Evolutionary conservation across 1,140 invertebrate species (phyloP).

Genomic region (Magallana angulata): DNA sequence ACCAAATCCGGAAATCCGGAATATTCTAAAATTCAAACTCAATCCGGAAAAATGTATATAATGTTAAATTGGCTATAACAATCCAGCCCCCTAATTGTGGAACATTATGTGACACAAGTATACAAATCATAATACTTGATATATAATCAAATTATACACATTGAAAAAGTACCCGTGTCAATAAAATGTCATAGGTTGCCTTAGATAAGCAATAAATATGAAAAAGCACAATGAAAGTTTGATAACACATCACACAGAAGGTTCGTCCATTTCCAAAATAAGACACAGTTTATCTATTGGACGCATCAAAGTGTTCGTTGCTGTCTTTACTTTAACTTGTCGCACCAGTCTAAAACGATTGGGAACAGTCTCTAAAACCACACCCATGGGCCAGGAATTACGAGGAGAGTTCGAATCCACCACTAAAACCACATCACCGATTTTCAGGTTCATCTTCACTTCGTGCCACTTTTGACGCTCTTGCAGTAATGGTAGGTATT

Average conservation of each 20-base stretch:
- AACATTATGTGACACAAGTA: constrained; percentile 29
- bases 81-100: constrained; percentile 29
- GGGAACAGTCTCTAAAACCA: constrained; percentile 41
- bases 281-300: constrained; percentile 51
- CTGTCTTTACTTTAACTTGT: constrained; percentile 57
- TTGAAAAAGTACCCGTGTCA: not conserved
- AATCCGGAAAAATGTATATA: too few relatives aligned
- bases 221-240: not conserved
- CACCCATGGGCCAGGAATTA: constrained; percentile 54
- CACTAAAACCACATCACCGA: constrained; percentile 63
- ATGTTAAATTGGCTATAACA: not conserved
- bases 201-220: not conserved
- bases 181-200: not conserved
- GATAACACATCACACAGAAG: not conserved
- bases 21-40: too few relatives aligned
- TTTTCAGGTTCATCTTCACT: constrained; percentile 46
- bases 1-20: too few relatives aligned
- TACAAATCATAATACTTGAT: not conserved
- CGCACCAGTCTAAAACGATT: constrained; percentile 53
- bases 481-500: constrained; percentile 60
- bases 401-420: constrained; percentile 54
- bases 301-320: constrained; percentile 36
- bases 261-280: constrained; percentile 42
- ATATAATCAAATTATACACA: not conserved
- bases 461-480: constrained; percentile 62